These are phyloP conservation scores for Lochmaea crataegi DNA, from an alignment of 2,888 invertebrate genomes.

Conservation along the genomic window DNA sequence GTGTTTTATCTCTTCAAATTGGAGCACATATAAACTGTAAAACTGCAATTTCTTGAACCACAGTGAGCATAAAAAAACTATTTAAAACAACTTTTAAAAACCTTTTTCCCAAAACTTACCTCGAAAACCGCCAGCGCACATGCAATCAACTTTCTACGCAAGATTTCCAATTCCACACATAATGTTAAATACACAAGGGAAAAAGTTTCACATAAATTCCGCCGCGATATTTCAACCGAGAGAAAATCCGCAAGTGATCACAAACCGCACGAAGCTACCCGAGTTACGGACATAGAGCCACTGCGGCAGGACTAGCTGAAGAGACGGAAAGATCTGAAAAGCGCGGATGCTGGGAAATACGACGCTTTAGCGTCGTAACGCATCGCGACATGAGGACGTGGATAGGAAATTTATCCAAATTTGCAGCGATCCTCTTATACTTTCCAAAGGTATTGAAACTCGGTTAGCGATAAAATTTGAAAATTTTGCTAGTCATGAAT, in stretches of 20 bases:
- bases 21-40: no score
- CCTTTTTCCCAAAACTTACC: not conserved
- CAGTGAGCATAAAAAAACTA: no score
- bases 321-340: constrained; percentile 19
- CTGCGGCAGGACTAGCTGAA: constrained; percentile 21
- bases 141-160: not conserved
- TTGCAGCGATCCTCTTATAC: not conserved
- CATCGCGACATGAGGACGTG: not conserved
- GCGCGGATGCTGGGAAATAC: constrained; percentile 12
- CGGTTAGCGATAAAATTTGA: not conserved
- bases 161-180: constrained; percentile 2
- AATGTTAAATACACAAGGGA: not conserved
- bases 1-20: no score
- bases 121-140: not conserved
- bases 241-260: not conserved
- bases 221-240: constrained; percentile 4
- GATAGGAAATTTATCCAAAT: constrained; percentile 11
- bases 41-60: no score
- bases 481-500: not conserved
- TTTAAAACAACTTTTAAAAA: no score
- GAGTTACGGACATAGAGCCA: constrained; percentile 12
- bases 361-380: constrained; percentile 2
- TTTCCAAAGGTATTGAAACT: not conserved
- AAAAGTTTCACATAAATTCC: not conserved
- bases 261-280: constrained; percentile 11